phyloP scores from a whole-genome alignment of 1,140 invertebrate species.

The Pseudomyrmex cubaensis region DNA sequence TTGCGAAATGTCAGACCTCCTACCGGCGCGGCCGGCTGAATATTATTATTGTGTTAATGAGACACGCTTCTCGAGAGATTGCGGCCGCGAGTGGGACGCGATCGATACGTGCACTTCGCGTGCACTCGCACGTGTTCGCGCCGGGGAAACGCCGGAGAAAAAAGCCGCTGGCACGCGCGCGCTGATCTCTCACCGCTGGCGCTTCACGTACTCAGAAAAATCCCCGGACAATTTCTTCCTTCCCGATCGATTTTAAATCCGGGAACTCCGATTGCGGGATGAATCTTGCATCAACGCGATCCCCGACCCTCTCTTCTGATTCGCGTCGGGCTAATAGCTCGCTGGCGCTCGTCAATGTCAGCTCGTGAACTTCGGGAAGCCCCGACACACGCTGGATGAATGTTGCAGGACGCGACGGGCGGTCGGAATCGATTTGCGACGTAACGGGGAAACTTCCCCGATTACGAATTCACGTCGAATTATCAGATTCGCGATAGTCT shows the following conservation, averaged over 20 bases:
- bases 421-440: constrained; percentile 24
- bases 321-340: neutral
- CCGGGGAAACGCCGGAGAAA: neutral
- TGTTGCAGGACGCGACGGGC: neutral
- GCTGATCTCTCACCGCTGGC: neutral
- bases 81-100: constrained; percentile 22
- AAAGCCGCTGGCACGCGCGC: neutral
- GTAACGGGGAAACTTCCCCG: too few relatives aligned
- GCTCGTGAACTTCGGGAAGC: neutral
- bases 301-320: neutral
- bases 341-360: constrained; percentile 24
- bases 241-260: neutral
- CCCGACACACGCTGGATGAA: neutral
- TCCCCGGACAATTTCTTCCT: neutral
- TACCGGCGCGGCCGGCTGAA: neutral
- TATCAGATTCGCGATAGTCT: neutral
- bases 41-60: constrained; percentile 56
- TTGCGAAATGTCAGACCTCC: constrained; percentile 72
- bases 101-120: constrained; percentile 53
- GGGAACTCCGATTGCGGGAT: neutral
- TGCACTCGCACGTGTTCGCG: constrained; percentile 17
- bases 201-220: neutral
- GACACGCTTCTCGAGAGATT: constrained; percentile 48
- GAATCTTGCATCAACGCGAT: constrained; percentile 2
- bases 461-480: constrained; percentile 28